Conservation (phyloP, 2,888 invertebrate species). For the Phorcus lineatus region DNA sequence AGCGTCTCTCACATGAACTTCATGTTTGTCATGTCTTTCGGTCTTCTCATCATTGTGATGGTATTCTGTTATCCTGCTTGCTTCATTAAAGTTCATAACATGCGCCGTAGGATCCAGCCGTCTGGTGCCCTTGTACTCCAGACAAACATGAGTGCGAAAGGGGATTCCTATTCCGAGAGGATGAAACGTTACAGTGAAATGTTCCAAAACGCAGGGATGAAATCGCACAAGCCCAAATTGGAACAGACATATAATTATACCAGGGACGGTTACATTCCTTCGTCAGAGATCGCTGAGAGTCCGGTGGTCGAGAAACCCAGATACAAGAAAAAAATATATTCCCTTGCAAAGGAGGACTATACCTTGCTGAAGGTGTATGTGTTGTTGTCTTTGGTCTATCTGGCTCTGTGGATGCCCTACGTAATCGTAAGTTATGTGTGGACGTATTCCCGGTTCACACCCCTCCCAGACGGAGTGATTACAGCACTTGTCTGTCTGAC, state of each 20-base stretch:
- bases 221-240: slow-evolving; percentile 44
- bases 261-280: slow-evolving; percentile 42
- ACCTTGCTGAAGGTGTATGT: slow-evolving; percentile 47
- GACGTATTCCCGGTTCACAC: slow-evolving; percentile 41
- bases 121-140: slow-evolving; percentile 51
- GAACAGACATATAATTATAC: slow-evolving; percentile 38
- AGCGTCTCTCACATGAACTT: slow-evolving; percentile 54
- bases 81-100: slow-evolving; percentile 39
- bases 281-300: slow-evolving; percentile 34
- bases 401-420: slow-evolving; percentile 56
- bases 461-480: slow-evolving; percentile 24
- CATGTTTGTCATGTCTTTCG: slow-evolving; percentile 47
- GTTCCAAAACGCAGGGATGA: slow-evolving; percentile 50
- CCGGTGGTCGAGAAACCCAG: background rate
- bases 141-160: slow-evolving; percentile 39
- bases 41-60: slow-evolving; percentile 48
- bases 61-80: slow-evolving; percentile 45
- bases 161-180: slow-evolving; percentile 55
- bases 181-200: slow-evolving; percentile 48
- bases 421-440: slow-evolving; percentile 46
- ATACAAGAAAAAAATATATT: slow-evolving; percentile 39
- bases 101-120: slow-evolving; percentile 38
- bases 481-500: slow-evolving; percentile 16
- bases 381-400: slow-evolving; percentile 41
- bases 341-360: slow-evolving; percentile 47